phyloP scores from a whole-genome alignment of 2,888 invertebrate genomes.

The Bimastos eiseni region DNA sequence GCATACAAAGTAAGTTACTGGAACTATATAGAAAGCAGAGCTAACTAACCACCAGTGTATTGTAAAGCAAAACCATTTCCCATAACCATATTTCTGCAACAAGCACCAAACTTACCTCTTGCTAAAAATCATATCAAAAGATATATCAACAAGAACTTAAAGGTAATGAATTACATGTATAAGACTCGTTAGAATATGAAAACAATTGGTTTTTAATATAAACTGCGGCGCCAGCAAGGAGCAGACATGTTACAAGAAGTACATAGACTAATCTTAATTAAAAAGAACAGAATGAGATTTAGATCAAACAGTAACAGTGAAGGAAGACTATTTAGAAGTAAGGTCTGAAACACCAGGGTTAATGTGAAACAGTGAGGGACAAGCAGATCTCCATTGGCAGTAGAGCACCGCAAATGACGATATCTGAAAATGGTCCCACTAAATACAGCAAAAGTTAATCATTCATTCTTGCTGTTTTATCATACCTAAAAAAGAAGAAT shows the following conservation, averaged over 20 bases:
- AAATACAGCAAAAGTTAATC: neutral
- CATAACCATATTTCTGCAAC: neutral
- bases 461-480: neutral
- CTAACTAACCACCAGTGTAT: neutral
- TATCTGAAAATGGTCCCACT: no score
- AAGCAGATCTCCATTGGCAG: neutral
- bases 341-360: neutral
- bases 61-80: neutral
- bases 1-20: neutral
- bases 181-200: neutral
- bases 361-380: neutral
- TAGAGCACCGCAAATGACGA: neutral
- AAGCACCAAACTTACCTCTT: neutral
- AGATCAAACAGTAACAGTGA: neutral
- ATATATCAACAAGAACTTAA: neutral
- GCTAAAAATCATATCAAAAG: neutral
- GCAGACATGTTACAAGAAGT: neutral
- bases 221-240: neutral
- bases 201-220: neutral
- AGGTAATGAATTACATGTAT: neutral
- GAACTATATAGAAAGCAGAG: neutral
- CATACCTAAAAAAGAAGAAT: neutral
- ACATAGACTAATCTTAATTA: neutral
- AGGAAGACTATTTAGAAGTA: neutral
- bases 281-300: neutral